Evolutionary conservation across 2,888 invertebrate species (phyloP), one percentile per base, ranked within the genome.

Genomic region (Perdita meconis): DNA sequence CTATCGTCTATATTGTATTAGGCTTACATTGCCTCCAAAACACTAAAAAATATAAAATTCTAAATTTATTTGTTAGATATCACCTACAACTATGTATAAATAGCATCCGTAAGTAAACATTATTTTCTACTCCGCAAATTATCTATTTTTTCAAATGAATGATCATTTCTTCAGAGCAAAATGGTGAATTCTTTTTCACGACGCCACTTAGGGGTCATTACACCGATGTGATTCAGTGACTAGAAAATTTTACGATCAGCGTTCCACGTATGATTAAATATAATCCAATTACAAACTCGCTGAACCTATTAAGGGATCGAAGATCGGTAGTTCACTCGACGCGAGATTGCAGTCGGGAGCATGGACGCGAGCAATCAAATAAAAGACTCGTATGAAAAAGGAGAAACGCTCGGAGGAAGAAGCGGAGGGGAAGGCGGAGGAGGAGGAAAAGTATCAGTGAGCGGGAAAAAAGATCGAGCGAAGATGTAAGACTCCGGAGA

Each of bases 201-300:
- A 44, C 8, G 1, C 2, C 44, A 16, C 16, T 16, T n/a, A n/a
- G n/a, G n/a, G n/a, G n/a, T n/a, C n/a, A n/a, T n/a, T n/a, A 19
- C 19, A 12, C 44, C 30, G 6, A 4, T 6, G 22, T 19, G 47
- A 47, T 47, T 22, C 47, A 47, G 19, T 47, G 47, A 22, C 47
- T 47, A 56, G 64, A 38, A 44, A 66, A 72, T 81, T 75, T 77
- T 63, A 78, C 72, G 71, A 84, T 76, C 78, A 61, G 55, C 80
- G 78, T 74, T 66, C 69, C 30, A 42, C 56, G 75, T 59, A 63
- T 71, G 71, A 75, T 73, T 78, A 77, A 73, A 53, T 19, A 65
- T 86, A 88, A 88, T 82, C 81, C 80, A 87, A 89, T 89, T 89
- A 88, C 82, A 87, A 86, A 87, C 87, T 89, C 85, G 82, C 86